phyloP scores from a whole-genome alignment of 2,888 invertebrate species.

The Acleris cristana region DNA sequence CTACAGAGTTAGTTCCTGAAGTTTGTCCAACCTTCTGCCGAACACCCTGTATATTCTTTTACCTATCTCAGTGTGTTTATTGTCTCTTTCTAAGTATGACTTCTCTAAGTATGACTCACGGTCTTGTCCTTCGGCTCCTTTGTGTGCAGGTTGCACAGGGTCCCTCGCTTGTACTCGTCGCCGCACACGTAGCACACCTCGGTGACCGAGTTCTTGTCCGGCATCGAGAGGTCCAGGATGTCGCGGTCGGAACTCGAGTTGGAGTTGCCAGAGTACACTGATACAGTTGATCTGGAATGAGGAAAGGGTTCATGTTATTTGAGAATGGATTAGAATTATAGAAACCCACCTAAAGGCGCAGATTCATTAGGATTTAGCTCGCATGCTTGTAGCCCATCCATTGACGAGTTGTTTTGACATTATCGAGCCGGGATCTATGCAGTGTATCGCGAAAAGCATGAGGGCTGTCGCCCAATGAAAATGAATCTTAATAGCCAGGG shows the following conservation, averaged over 20 bases:
- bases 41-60: too few relatives aligned
- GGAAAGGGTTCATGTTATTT: background rate
- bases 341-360: too few relatives aligned
- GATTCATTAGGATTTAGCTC: too few relatives aligned
- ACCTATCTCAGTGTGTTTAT: too few relatives aligned
- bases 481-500: too few relatives aligned
- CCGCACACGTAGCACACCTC: conserved; percentile 96
- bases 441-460: too few relatives aligned
- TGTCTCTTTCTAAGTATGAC: background rate
- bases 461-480: too few relatives aligned
- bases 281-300: conserved; percentile 73
- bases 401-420: too few relatives aligned
- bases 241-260: conserved; percentile 88
- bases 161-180: conserved; percentile 93
- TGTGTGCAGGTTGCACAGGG: conserved; percentile 88
- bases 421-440: too few relatives aligned
- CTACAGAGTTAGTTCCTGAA: too few relatives aligned
- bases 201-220: conserved; percentile 94
- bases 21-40: too few relatives aligned
- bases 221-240: conserved; percentile 95
- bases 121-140: conserved; percentile 83
- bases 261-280: conserved; percentile 80
- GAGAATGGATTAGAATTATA: background rate
- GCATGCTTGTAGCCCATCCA: too few relatives aligned
- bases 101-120: conserved; percentile 50